These are phyloP conservation scores for Pterostichus madidus DNA, from an alignment of 2,888 invertebrate genomes.

Conservation along the genomic window DNA sequence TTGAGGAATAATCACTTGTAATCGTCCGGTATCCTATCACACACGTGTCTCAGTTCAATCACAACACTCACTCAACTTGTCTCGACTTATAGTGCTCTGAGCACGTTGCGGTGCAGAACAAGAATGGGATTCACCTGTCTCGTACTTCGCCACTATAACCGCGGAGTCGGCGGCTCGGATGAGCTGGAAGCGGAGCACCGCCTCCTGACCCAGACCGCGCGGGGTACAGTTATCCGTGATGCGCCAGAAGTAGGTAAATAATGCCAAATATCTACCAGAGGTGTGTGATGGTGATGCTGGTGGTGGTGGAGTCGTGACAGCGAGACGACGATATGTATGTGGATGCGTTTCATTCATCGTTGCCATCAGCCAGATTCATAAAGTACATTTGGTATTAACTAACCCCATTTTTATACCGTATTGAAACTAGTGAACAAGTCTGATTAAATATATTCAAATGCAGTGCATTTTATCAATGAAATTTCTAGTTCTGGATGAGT, in stretches of 20 bases:
- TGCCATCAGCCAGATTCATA: neutral
- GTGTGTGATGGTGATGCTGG: neutral
- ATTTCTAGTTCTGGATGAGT: no score
- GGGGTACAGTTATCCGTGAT: slow-evolving; percentile 46
- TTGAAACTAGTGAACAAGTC: no score
- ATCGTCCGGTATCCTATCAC: neutral
- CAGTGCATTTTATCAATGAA: no score
- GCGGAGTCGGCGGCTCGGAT: neutral
- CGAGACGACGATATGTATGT: neutral
- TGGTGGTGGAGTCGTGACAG: no score
- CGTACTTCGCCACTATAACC: slow-evolving; percentile 67
- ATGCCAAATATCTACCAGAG: slow-evolving; percentile 39
- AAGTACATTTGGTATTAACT: no score
- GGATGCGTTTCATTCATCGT: no score
- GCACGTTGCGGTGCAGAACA: slow-evolving; percentile 68
- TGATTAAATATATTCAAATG: no score
- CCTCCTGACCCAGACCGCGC: slow-evolving; percentile 59
- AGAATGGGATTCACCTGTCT: slow-evolving; percentile 79
- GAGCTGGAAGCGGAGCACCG: slow-evolving; percentile 41
- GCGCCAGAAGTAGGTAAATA: slow-evolving; percentile 58
- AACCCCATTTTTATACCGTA: no score
- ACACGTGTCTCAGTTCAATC: neutral
- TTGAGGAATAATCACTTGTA: neutral
- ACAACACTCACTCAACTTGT: neutral
- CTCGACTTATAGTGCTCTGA: neutral